A percentile compares a stretch with the other conserved stretches of the same genome.
These are phyloP conservation scores for Tenthredo amoena DNA, from an alignment of 2,888 invertebrate species.

Conservation along the genomic window DNA sequence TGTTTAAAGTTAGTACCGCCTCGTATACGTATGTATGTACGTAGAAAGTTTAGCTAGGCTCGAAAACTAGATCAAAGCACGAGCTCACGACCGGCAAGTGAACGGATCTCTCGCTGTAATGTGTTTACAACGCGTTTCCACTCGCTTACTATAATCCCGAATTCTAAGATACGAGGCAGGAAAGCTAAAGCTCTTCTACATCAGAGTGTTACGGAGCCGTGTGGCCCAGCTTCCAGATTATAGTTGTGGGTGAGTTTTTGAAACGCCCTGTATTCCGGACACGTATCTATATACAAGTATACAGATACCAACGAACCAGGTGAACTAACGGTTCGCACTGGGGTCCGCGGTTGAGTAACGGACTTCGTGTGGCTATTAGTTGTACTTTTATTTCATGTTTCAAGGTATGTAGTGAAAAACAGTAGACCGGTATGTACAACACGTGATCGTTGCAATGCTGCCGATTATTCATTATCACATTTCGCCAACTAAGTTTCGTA, in stretches of 20 bases:
- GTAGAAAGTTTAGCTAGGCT: conserved; percentile 41
- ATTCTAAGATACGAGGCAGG: neutral
- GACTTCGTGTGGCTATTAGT: conserved; percentile 63
- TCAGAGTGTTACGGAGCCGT: neutral
- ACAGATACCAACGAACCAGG: conserved; percentile 65
- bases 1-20: neutral
- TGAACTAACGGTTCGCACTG: conserved; percentile 75
- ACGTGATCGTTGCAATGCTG: conserved; percentile 1
- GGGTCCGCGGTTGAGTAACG: conserved; percentile 76
- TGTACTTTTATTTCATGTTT: conserved; percentile 55
- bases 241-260: conserved; percentile 35
- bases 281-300: conserved; percentile 58
- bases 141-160: conserved; percentile 1
- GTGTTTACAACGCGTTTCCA: neutral
- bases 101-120: conserved; percentile 8
- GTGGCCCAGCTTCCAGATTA: neutral
- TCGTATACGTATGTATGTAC: neutral
- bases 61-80: conserved; percentile 42
- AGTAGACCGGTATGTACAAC: neutral
- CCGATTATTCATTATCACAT: neutral
- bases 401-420: neutral
- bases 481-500: neutral
- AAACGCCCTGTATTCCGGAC: conserved; percentile 70
- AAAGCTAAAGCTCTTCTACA: neutral
- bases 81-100: conserved; percentile 38